Evolutionary conservation across 2,888 invertebrate species (phyloP).

Genomic region (Aphidoletes aphidimyza): DNA sequence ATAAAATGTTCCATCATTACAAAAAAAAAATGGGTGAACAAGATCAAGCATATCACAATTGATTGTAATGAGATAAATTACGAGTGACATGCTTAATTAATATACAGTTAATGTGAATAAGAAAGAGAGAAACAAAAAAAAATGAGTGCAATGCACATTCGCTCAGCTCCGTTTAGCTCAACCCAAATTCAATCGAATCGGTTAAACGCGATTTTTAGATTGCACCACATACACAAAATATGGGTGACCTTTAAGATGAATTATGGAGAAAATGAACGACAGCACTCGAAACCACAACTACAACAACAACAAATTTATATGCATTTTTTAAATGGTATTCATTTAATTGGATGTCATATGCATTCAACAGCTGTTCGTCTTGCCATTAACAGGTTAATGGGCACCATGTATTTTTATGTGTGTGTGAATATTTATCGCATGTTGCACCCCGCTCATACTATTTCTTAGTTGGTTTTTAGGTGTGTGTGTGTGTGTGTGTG

Average conservation of each 20-base stretch:
- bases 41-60: conserved; percentile 25
- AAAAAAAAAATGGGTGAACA: neutral
- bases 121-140: too few species aligned
- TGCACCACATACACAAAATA: neutral
- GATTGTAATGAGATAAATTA: neutral
- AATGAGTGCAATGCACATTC: neutral
- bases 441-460: too few species aligned
- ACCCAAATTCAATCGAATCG: neutral
- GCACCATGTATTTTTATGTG: neutral
- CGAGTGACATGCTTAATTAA: neutral
- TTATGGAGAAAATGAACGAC: neutral
- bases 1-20: too few species aligned
- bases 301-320: neutral
- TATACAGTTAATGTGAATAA: neutral
- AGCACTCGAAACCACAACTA: neutral
- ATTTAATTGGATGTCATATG: conserved; percentile 13
- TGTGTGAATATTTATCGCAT: too few species aligned
- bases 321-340: neutral
- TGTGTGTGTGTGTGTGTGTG: too few species aligned
- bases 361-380: neutral
- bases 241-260: conserved; percentile 12
- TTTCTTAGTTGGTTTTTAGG: too few species aligned
- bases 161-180: neutral
- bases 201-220: neutral
- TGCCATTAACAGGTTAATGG: neutral